Conservation (phyloP, 2,113 vertebrate species). For the Hucho hucho region DNA sequence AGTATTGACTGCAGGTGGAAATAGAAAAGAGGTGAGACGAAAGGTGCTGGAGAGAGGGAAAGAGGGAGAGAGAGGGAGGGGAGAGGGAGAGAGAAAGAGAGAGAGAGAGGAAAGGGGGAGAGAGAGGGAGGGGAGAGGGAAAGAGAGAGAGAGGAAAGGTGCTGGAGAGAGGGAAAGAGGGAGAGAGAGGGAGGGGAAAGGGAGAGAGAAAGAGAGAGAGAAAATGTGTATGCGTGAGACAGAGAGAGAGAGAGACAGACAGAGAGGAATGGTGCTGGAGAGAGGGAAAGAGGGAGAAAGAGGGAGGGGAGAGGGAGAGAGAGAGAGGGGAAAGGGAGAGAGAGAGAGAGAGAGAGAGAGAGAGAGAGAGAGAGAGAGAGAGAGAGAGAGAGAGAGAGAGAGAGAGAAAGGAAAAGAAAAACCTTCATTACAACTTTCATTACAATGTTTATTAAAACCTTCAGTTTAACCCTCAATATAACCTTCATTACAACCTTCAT, state of each 20-base stretch:
- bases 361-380: no score
- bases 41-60: background rate
- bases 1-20: conserved; percentile 20
- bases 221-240: background rate
- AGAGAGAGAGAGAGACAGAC: background rate
- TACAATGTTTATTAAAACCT: background rate
- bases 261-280: no score
- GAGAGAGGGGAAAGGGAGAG: background rate
- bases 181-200: background rate
- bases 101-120: background rate
- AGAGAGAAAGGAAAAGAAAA: no score
- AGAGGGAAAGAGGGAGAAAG: background rate
- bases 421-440: background rate
- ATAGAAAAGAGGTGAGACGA: background rate
- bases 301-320: background rate
- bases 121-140: background rate
- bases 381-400: no score
- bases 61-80: background rate
- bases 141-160: background rate
- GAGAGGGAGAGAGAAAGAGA: background rate
- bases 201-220: background rate
- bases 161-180: background rate
- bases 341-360: no score
- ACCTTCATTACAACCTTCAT: no score
- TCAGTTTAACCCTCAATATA: no score